These are phyloP conservation scores for Silurus aristotelis DNA, from an alignment of 2,797 vertebrate species.

Conservation along the genomic window DNA sequence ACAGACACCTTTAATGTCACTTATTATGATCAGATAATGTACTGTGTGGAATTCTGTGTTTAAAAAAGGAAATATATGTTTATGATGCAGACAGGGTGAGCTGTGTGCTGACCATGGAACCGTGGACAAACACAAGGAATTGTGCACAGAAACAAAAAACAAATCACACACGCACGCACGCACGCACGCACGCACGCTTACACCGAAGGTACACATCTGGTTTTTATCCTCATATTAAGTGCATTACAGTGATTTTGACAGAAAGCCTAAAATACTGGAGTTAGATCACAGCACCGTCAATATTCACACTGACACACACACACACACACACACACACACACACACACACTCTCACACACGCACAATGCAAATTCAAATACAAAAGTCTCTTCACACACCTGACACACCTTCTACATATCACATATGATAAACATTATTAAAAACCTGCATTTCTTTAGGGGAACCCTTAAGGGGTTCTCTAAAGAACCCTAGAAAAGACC, in stretches of 20 bases:
- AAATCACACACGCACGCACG: conserved; percentile 37
- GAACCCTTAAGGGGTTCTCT: neutral
- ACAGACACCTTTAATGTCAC: neutral
- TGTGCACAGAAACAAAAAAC: conserved; percentile 39
- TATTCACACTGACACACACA: conserved; percentile 27
- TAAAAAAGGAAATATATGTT: neutral
- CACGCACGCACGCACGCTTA: conserved; percentile 32
- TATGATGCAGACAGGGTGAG: conserved; percentile 16
- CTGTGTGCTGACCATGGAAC: conserved; percentile 28
- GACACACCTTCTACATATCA: conserved; percentile 17
- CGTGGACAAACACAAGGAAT: conserved; percentile 50
- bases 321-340: conserved; percentile 29
- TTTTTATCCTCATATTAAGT: conserved; percentile 52
- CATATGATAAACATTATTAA: neutral
- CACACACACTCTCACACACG: conserved; percentile 20
- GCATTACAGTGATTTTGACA: conserved; percentile 58
- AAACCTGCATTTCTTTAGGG: neutral
- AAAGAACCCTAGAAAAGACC: neutral
- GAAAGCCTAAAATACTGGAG: conserved; percentile 55
- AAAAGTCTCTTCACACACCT: conserved; percentile 26
- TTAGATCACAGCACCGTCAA: conserved; percentile 48
- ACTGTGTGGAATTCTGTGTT: neutral
- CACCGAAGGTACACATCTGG: conserved; percentile 33
- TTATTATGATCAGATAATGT: neutral
- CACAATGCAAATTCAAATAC: conserved; percentile 26